A percentile compares a stretch with the other conserved stretches of the same genome.
Evolutionary conservation across 2,888 invertebrate genomes (phyloP).

Genomic region (Phaedon cochleariae): DNA sequence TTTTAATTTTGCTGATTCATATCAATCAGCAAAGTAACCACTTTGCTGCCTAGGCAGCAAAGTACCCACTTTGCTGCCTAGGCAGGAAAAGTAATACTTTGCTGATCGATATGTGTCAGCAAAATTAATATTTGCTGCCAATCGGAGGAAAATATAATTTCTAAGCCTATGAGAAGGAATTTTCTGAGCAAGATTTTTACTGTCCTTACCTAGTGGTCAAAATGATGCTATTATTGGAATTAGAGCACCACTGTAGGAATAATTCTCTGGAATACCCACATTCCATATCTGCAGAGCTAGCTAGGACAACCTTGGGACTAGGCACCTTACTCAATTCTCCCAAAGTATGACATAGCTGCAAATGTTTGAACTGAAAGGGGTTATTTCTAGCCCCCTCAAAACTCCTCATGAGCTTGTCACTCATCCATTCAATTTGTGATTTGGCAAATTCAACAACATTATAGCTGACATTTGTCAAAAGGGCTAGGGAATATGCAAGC

Average conservation of each 20-base stretch:
- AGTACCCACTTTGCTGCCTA: too few species aligned
- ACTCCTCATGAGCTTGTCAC: constrained; percentile 93
- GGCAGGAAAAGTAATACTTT: too few species aligned
- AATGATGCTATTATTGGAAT: constrained; percentile 92
- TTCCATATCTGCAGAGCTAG: constrained; percentile 95
- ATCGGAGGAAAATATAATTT: too few species aligned
- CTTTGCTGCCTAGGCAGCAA: too few species aligned
- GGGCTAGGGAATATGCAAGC: constrained; percentile 90
- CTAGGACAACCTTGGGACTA: constrained; percentile 93
- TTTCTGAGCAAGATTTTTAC: constrained; percentile 6
- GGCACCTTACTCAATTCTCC: constrained; percentile 86
- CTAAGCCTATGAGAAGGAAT: too few species aligned
- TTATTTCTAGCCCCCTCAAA: constrained; percentile 90
- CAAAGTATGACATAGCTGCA: constrained; percentile 93
- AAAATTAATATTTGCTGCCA: too few species aligned
- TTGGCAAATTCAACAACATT: constrained; percentile 99
- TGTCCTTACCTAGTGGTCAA: constrained; percentile 78
- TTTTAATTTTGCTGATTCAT: too few species aligned
- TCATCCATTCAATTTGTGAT: constrained; percentile 99
- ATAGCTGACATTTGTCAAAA: constrained; percentile 96
- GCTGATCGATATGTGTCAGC: too few species aligned
- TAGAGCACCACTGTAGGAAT: constrained; percentile 92
- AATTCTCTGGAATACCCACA: constrained; percentile 94
- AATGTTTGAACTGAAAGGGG: constrained; percentile 82
- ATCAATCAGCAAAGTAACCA: too few species aligned